A percentile compares a stretch with the other conserved stretches of the same genome.
Conservation (phyloP, 2,113 vertebrate genomes). For the Hylia prasina region DNA sequence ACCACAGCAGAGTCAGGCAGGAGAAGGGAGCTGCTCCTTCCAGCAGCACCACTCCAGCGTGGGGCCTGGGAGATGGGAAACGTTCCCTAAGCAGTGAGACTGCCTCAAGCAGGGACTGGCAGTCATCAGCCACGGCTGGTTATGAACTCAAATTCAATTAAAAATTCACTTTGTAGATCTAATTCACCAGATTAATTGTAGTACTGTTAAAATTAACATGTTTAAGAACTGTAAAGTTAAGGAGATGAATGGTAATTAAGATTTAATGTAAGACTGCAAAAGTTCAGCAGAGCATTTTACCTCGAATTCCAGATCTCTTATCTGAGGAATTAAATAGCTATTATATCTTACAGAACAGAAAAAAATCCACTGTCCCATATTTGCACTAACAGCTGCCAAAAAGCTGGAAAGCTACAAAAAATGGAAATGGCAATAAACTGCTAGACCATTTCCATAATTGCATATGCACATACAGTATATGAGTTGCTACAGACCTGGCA, state of each 20-base stretch:
- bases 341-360: background rate
- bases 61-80: background rate
- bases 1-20: background rate
- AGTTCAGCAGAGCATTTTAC: background rate
- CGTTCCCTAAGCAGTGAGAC: fast-evolving
- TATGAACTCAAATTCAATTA: background rate
- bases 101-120: background rate
- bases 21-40: background rate
- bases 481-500: background rate
- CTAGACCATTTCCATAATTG: background rate
- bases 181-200: background rate
- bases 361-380: background rate
- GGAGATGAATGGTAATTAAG: background rate
- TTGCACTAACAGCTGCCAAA: background rate
- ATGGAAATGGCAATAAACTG: background rate
- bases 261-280: background rate
- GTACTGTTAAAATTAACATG: background rate
- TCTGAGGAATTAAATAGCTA: background rate
- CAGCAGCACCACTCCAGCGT: background rate
- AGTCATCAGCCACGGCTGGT: background rate
- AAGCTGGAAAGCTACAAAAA: background rate
- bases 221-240: constrained; percentile 7
- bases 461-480: background rate
- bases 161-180: background rate
- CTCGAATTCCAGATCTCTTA: background rate